These are phyloP conservation scores for Venusia cambrica DNA, from an alignment of 2,888 invertebrate species.

Conservation along the genomic window DNA sequence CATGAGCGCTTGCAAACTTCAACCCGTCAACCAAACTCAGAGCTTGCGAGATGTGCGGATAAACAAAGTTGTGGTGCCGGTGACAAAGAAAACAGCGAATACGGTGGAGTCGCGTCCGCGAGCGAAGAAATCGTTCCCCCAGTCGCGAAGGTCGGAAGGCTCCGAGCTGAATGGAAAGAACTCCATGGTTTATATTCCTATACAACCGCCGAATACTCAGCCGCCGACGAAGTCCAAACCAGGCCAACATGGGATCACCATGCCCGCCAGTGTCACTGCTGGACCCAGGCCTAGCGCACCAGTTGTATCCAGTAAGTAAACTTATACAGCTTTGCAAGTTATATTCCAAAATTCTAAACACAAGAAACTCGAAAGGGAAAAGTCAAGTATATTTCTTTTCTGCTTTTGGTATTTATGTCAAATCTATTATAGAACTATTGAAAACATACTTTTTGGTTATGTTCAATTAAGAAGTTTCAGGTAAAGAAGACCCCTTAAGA, in stretches of 20 bases:
- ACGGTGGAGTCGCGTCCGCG: slow-evolving; percentile 42
- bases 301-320: slow-evolving; percentile 33
- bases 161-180: slow-evolving; percentile 68
- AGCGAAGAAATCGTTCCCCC: slow-evolving; percentile 68
- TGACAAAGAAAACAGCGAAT: slow-evolving; percentile 32
- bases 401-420: too few species aligned
- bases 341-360: too few species aligned
- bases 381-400: too few species aligned
- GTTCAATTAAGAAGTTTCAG: too few species aligned
- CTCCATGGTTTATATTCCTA: slow-evolving; percentile 75
- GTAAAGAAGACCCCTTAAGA: too few species aligned
- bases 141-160: slow-evolving; percentile 58
- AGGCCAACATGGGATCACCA: slow-evolving; percentile 7
- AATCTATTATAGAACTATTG: too few species aligned
- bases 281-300: slow-evolving; percentile 30
- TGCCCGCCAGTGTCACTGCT: slow-evolving; percentile 13
- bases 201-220: slow-evolving; percentile 66
- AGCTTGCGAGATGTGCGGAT: slow-evolving; percentile 62
- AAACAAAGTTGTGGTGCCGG: slow-evolving; percentile 51
- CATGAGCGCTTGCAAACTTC: slow-evolving; percentile 60
- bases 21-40: slow-evolving; percentile 51
- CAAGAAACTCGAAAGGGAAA: too few species aligned
- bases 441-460: too few species aligned
- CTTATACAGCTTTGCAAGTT: too few species aligned
- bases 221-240: slow-evolving; percentile 48